Conservation (phyloP, 2,797 vertebrate species). For the Geotria australis region DNA sequence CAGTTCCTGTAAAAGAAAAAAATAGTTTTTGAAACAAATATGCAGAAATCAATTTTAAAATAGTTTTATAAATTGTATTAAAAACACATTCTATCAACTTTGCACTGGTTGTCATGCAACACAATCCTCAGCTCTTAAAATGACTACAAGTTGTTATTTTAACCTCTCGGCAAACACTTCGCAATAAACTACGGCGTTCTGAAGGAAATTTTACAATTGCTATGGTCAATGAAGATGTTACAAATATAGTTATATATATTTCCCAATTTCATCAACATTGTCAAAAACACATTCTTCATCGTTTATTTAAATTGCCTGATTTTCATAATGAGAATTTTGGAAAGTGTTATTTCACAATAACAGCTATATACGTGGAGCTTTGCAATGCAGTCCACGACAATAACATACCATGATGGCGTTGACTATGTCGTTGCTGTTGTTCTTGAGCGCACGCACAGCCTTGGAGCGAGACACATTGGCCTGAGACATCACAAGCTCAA, state of each 20-base stretch:
- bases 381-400: too few relatives aligned
- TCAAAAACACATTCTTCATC: not conserved
- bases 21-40: not conserved
- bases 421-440: conserved; percentile 95
- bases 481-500: conserved; percentile 88
- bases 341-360: too few relatives aligned
- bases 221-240: too few relatives aligned
- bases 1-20: conserved; percentile 28
- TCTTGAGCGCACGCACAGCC: conserved; percentile 53
- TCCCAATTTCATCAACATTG: too few relatives aligned
- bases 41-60: not conserved
- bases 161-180: too few relatives aligned
- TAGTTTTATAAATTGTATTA: not conserved
- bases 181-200: too few relatives aligned
- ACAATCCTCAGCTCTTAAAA: not conserved
- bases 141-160: not conserved
- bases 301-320: not conserved
- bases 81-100: not conserved
- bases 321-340: not conserved
- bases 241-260: too few relatives aligned
- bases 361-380: too few relatives aligned
- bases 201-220: too few relatives aligned
- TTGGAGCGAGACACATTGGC: conserved; percentile 75
- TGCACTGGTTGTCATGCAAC: not conserved
- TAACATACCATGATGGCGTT: conserved; percentile 86